Evolutionary conservation across 2,797 vertebrate genomes (phyloP).

Genomic region (Sardinella longiceps): DNA sequence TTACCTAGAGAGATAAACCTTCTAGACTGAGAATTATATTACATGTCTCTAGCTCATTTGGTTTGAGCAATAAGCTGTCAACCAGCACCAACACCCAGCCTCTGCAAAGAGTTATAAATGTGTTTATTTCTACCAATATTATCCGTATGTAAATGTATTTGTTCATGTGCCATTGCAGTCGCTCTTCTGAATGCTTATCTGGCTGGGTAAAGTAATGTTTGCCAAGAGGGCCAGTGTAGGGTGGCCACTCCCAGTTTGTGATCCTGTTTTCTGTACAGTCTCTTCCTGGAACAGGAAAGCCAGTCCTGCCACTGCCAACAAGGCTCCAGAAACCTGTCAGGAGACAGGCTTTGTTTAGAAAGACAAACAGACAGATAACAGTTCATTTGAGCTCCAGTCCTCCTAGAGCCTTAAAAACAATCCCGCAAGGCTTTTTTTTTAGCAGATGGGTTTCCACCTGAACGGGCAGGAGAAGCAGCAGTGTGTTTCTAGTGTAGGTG

Average conservation of each 20-base stretch:
- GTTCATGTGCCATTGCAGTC: background rate
- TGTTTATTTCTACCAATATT: background rate
- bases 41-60: background rate
- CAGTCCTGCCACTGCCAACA: background rate
- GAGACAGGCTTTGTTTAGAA: background rate
- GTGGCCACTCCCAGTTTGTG: background rate
- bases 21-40: background rate
- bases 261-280: constrained; percentile 24
- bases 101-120: background rate
- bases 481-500: background rate
- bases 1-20: background rate
- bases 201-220: constrained; percentile 7
- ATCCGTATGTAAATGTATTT: no score
- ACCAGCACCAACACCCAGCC: background rate
- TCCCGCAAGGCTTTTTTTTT: background rate
- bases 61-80: background rate
- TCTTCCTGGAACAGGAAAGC: constrained; percentile 29
- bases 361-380: background rate
- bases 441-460: no score
- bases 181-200: background rate
- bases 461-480: no score
- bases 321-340: background rate
- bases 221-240: background rate
- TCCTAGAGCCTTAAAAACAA: background rate
- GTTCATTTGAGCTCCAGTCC: background rate